Percentiles rank a stretch among this genome's conserved stretches.
Conservation (phyloP, 1,140 invertebrate species). For the Oreohelix idahoensis region DNA sequence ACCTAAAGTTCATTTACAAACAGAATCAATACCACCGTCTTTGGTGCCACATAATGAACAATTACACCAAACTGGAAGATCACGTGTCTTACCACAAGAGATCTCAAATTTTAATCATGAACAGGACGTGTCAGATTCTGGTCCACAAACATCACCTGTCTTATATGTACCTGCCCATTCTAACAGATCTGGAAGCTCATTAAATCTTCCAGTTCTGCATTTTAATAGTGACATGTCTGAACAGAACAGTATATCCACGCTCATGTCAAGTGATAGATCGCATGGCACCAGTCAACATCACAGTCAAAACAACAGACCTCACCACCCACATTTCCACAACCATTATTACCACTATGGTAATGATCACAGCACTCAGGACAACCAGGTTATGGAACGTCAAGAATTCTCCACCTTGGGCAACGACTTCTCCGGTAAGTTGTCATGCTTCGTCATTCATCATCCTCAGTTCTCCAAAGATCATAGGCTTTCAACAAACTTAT, state of each 20-base stretch:
- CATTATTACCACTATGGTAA: not conserved
- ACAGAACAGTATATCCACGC: not conserved
- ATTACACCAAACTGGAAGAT: not conserved
- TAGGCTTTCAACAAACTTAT: too few relatives aligned
- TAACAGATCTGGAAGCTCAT: not conserved
- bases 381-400: not conserved
- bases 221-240: not conserved
- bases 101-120: not conserved
- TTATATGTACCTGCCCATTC: not conserved
- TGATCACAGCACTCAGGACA: not conserved
- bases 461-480: too few relatives aligned
- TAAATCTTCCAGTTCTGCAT: not conserved
- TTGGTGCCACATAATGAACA: not conserved
- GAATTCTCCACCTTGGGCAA: not conserved
- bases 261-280: not conserved
- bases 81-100: not conserved
- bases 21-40: not conserved
- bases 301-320: not conserved
- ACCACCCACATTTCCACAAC: conserved; percentile 27
- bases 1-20: not conserved
- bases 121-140: not conserved
- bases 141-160: not conserved
- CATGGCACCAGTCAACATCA: not conserved
- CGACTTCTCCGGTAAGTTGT: not conserved
- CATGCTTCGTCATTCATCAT: too few relatives aligned